Conservation (phyloP, 2,888 invertebrate genomes). For the Drosophila hawaiiensis region DNA sequence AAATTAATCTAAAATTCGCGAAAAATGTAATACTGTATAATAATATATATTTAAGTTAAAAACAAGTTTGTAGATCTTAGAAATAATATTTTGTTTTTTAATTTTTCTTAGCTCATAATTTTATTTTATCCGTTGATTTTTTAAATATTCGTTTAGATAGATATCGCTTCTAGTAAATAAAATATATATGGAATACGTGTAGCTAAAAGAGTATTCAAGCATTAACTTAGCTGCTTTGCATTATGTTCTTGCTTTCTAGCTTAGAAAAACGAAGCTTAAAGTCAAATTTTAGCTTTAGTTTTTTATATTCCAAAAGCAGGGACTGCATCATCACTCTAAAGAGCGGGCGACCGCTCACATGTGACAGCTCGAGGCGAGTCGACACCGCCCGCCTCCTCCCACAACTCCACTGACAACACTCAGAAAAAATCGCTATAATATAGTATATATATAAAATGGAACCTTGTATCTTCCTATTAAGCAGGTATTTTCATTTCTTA, state of each 20-base stretch:
- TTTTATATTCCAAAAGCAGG: conserved; percentile 1
- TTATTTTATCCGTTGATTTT: not conserved
- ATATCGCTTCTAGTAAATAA: too few species aligned
- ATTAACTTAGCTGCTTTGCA: not conserved
- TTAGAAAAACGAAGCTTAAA: conserved; percentile 8
- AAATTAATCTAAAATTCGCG: not conserved
- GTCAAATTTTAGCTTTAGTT: conserved; percentile 12
- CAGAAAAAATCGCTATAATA: not conserved
- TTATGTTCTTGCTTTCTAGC: not conserved
- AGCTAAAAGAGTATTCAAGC: not conserved
- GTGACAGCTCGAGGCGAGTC: conserved; percentile 42
- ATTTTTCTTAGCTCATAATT: not conserved
- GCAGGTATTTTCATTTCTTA: not conserved
- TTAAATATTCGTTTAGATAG: not conserved
- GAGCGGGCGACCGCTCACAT: conserved; percentile 33
- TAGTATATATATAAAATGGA: not conserved
- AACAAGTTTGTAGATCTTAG: not conserved
- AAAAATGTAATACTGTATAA: not conserved
- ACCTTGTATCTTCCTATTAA: not conserved
- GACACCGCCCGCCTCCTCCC: not conserved
- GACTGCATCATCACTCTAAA: conserved; percentile 11
- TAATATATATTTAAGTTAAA: not conserved
- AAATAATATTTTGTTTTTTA: too few species aligned
- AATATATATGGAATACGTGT: not conserved
- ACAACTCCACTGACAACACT: conserved; percentile 5